These are phyloP conservation scores for Steinernema feltiae DNA, from an alignment of 1,140 invertebrate genomes.

Conservation along the genomic window DNA sequence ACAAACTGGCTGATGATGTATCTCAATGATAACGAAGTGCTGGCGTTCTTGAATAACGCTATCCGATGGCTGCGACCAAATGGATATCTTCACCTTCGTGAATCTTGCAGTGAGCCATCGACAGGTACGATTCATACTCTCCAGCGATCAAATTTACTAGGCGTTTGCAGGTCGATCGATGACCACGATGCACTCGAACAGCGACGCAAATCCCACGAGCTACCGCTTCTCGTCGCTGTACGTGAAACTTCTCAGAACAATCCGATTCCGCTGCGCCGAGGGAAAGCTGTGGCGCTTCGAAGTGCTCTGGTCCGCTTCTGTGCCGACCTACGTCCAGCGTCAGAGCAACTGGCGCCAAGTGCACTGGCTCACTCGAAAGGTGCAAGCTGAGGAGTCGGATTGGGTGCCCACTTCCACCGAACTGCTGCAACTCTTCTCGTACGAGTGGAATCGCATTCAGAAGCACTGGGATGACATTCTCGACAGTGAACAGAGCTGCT, in stretches of 20 bases:
- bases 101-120: constrained; percentile 62
- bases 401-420: constrained; percentile 23
- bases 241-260: constrained; percentile 51
- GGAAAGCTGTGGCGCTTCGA: constrained; percentile 51
- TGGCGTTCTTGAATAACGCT: constrained; percentile 60
- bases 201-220: constrained; percentile 62
- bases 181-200: constrained; percentile 50
- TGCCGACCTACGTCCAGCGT: constrained; percentile 62
- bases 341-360: constrained; percentile 54
- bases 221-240: constrained; percentile 63
- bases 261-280: constrained; percentile 40
- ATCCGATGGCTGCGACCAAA: constrained; percentile 62
- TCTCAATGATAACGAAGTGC: constrained; percentile 62
- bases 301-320: constrained; percentile 60
- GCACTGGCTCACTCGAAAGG: constrained; percentile 53
- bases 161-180: constrained; percentile 27
- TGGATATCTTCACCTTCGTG: constrained; percentile 63
- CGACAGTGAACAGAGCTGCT: constrained; percentile 36
- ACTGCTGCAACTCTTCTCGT: constrained; percentile 33
- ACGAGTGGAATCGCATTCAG: constrained; percentile 42
- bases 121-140: constrained; percentile 60
- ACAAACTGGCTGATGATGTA: constrained; percentile 68
- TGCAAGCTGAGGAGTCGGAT: constrained; percentile 32
- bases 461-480: constrained; percentile 40
- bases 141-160: too few relatives aligned